Evolutionary conservation across 2,888 invertebrate genomes (phyloP).

Genomic region (Eristalis intricaria): DNA sequence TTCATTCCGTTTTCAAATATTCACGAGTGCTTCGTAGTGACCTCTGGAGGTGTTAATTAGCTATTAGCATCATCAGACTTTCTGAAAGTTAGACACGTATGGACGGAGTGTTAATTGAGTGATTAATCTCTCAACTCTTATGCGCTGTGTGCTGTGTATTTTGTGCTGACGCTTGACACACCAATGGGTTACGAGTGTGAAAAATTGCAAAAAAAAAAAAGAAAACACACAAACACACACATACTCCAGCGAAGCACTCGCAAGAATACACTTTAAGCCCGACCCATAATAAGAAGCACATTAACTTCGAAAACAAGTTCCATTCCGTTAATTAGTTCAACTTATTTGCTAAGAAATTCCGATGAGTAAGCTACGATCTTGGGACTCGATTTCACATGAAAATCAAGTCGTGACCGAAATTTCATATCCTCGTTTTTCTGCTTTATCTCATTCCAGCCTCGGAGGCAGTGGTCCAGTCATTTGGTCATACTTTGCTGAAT

Average conservation of each 20-base stretch:
- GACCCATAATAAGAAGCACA: slow-evolving; percentile 14
- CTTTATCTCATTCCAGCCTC: slow-evolving; percentile 74
- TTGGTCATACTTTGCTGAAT: slow-evolving; percentile 97
- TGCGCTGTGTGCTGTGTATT: neutral
- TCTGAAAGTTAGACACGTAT: slow-evolving; percentile 39
- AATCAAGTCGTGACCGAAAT: no score
- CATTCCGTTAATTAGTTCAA: slow-evolving; percentile 21
- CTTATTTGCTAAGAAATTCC: slow-evolving; percentile 2
- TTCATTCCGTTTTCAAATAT: neutral
- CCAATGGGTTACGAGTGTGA: slow-evolving; percentile 1
- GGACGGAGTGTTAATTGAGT: slow-evolving; percentile 56
- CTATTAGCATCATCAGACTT: slow-evolving; percentile 54
- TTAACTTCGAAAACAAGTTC: slow-evolving; percentile 4
- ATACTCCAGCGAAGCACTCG: neutral
- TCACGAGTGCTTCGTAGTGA: slow-evolving; percentile 36
- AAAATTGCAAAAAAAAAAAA: neutral
- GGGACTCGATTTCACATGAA: neutral
- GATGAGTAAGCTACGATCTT: neutral
- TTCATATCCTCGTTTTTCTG: neutral
- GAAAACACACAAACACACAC: no score
- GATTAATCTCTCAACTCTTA: slow-evolving; percentile 52
- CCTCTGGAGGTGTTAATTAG: slow-evolving; percentile 61
- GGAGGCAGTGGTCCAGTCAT: slow-evolving; percentile 89
- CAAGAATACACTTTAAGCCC: neutral
- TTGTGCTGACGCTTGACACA: no score